phyloP scores from a whole-genome alignment of 2,888 invertebrate species.

The Eristalinus aeneus region DNA sequence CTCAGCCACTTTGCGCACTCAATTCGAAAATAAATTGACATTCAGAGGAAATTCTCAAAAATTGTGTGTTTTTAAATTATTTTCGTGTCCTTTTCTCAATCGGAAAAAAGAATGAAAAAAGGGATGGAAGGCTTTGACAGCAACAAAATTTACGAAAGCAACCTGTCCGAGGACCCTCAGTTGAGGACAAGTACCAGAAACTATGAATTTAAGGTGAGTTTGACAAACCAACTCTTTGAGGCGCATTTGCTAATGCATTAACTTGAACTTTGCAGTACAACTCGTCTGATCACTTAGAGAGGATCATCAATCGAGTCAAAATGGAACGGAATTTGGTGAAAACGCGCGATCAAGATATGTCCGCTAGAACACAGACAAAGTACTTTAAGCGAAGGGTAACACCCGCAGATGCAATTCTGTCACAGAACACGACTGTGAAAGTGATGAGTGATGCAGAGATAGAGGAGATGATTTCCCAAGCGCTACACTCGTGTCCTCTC shows the following conservation, averaged over 20 bases:
- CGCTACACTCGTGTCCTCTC: neutral
- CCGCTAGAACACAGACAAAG: neutral
- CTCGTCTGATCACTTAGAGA: conserved; percentile 38
- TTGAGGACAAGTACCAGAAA: conserved; percentile 73
- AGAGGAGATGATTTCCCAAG: conserved; percentile 43
- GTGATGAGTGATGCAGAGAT: conserved; percentile 57
- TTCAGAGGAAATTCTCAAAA: neutral
- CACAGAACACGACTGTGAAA: conserved; percentile 10
- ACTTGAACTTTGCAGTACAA: conserved; percentile 23
- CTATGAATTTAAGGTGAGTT: conserved; percentile 74
- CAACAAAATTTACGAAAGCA: conserved; percentile 72
- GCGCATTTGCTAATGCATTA: neutral
- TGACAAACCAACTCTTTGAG: neutral
- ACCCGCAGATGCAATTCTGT: neutral
- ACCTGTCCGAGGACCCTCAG: conserved; percentile 72
- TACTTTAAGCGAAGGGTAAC: neutral
- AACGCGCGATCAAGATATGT: neutral
- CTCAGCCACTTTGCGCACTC: neutral
- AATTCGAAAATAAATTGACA: conserved; percentile 1
- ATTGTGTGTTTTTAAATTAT: conserved; percentile 25
- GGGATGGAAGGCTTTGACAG: conserved; percentile 72
- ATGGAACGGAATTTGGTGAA: conserved; percentile 33
- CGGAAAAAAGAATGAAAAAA: neutral
- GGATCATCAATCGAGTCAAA: conserved; percentile 32
- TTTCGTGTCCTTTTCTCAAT: conserved; percentile 28